Evolutionary conservation across 2,113 vertebrate genomes (phyloP), one percentile per base, ranked within the genome.

Genomic region (Chaenocephalus aceratus): DNA sequence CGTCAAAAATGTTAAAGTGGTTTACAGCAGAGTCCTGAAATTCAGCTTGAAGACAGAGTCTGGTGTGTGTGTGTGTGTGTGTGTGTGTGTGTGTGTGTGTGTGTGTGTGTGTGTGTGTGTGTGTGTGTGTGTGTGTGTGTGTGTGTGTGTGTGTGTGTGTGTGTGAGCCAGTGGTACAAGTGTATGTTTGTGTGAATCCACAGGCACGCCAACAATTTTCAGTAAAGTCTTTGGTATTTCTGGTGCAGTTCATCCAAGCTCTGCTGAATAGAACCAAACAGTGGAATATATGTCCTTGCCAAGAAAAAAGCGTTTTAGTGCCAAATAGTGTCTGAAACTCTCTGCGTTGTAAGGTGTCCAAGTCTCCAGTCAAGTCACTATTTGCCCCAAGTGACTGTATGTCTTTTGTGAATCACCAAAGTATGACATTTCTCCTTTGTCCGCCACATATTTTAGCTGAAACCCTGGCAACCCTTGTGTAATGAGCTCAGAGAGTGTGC

Each of bases 181-280:
- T 79, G 73, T 64, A 69, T 83, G 63, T 84, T 74, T 89, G 76
- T 89, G 81, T 73, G 80, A 86, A 59, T 86, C 69, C 61, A 45
- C 76, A 88, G 75, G 84, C 86, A 83, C 30, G 82, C 90, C 88
- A 91, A 66, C 84, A 75, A 86, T 90, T 89, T 86, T 91, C 85
- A 86, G 86, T 84, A 89, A 90, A 92, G 71, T 76, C 84, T 80
- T 80, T 79, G 88, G 82, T 91, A 91, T 93, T 92, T 91, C 82
- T 89, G 87, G 81, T 87, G 59, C 82, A 89, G 75, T 78, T 91
- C 82, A 84, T 94, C 90, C 86, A 88, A 90, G 77, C 23, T 54
- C 84, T 75, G 72, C 92, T 93, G 83, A 86, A 90, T 88, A 87
- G 79, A 93, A 87, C 63, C 86, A 88, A 92, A 89, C 70, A 79